Conservation (phyloP, 2,888 invertebrate genomes). For the Watsonalla binaria region DNA sequence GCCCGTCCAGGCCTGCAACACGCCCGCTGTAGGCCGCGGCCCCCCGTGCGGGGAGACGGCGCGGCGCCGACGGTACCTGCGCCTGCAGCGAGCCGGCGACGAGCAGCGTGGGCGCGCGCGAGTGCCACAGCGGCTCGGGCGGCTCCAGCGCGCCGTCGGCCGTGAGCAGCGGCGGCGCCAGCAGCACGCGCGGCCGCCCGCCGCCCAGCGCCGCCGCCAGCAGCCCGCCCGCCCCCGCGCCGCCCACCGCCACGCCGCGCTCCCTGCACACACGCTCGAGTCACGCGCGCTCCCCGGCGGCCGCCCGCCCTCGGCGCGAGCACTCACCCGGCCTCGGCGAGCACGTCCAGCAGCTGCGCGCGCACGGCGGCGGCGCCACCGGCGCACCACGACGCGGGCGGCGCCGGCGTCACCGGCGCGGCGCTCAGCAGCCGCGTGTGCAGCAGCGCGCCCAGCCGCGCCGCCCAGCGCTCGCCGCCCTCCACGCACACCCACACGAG, state of each 20-base stretch:
- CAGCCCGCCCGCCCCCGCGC: constrained; percentile 31
- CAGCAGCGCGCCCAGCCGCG: constrained; percentile 37
- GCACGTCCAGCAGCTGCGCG: constrained; percentile 38
- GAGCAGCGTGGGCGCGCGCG: constrained; percentile 33
- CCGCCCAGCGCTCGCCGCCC: constrained; percentile 32
- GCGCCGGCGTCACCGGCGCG: constrained; percentile 15
- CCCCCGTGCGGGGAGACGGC: constrained; percentile 15
- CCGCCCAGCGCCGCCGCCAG: constrained; percentile 13
- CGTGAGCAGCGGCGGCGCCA: constrained; percentile 24
- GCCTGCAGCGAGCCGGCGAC: constrained; percentile 17
- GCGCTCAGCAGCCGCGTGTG: constrained; percentile 34
- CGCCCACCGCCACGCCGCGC: constrained; percentile 20
- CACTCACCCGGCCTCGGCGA: constrained; percentile 45
- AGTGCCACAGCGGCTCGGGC: constrained; percentile 79
- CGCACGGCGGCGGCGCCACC: constrained; percentile 34
- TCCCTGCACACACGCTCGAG: constrained; percentile 6
- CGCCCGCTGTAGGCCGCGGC: constrained; percentile 80
- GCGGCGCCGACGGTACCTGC: constrained; percentile 57
- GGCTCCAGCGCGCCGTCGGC: constrained; percentile 78
- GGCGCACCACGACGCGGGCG: constrained; percentile 46
- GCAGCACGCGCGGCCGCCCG: constrained; percentile 12
- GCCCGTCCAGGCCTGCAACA: constrained; percentile 79
- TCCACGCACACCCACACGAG: constrained; percentile 38
- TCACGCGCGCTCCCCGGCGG: background rate
- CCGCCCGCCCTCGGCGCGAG: too few species aligned